Conservation (phyloP, 2,797 vertebrate species). For the Schizothorax lantsangensis region DNA sequence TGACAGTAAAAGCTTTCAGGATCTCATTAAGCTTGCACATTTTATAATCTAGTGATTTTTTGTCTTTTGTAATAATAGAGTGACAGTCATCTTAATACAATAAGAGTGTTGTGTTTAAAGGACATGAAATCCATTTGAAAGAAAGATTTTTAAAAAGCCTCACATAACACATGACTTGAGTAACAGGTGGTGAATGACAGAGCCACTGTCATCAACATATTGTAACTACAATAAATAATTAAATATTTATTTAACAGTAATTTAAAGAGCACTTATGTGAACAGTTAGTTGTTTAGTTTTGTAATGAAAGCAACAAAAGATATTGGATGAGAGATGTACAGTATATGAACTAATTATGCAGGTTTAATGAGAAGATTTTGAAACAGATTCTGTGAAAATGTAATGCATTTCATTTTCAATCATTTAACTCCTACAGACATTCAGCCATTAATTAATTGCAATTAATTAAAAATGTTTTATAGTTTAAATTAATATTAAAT, state of each 20-base stretch:
- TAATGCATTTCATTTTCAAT: not conserved
- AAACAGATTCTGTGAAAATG: not conserved
- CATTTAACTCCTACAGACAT: not conserved
- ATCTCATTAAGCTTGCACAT: constrained; percentile 1
- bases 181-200: not conserved
- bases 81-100: not conserved
- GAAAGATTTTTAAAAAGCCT: not conserved
- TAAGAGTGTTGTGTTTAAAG: not conserved
- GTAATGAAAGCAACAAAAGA: not conserved
- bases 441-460: no score
- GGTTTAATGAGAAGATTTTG: not conserved
- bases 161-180: not conserved
- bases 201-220: not conserved
- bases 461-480: no score
- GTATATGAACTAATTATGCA: not conserved
- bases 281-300: not conserved
- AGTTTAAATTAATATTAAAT: no score
- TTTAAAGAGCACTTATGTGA: not conserved
- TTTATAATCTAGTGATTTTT: not conserved
- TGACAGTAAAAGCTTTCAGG: constrained; percentile 20
- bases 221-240: not conserved
- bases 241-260: not conserved
- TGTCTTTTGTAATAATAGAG: not conserved
- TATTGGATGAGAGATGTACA: not conserved
- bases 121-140: not conserved